These are phyloP conservation scores for Magallana ariakensis DNA, from an alignment of 1,140 invertebrate genomes.

Conservation along the genomic window DNA sequence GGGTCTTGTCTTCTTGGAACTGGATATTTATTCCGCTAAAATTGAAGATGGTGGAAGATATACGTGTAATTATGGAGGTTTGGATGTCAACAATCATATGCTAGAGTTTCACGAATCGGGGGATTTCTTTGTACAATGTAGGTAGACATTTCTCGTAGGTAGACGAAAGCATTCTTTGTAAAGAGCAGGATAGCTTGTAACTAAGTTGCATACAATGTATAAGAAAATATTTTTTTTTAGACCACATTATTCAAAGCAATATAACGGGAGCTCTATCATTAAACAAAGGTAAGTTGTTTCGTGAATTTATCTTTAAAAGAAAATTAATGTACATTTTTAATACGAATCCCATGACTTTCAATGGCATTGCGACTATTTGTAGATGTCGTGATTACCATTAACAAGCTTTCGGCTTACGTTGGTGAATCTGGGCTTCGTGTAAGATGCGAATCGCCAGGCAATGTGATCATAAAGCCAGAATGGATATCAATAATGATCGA, in stretches of 20 bases:
- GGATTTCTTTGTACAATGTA: constrained; percentile 23
- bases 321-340: no score
- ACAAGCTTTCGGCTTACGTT: constrained; percentile 1
- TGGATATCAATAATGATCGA: constrained; percentile 7
- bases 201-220: neutral
- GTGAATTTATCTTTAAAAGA: no score
- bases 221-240: neutral
- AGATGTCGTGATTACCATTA: neutral
- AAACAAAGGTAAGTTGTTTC: neutral
- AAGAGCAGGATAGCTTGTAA: neutral
- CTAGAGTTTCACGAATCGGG: neutral
- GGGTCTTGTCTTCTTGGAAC: neutral
- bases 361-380: neutral
- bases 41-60: constrained; percentile 9
- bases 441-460: constrained; percentile 14
- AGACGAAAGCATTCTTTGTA: neutral
- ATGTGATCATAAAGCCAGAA: neutral
- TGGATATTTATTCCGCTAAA: neutral
- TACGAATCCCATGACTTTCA: no score
- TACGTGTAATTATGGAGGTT: constrained; percentile 6
- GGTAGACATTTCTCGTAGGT: neutral
- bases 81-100: neutral
- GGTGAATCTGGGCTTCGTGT: constrained; percentile 10
- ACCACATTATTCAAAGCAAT: constrained; percentile 11
- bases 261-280: neutral